These are phyloP conservation scores for Diabrotica virgifera DNA, from an alignment of 1,140 invertebrate species.

Conservation along the genomic window DNA sequence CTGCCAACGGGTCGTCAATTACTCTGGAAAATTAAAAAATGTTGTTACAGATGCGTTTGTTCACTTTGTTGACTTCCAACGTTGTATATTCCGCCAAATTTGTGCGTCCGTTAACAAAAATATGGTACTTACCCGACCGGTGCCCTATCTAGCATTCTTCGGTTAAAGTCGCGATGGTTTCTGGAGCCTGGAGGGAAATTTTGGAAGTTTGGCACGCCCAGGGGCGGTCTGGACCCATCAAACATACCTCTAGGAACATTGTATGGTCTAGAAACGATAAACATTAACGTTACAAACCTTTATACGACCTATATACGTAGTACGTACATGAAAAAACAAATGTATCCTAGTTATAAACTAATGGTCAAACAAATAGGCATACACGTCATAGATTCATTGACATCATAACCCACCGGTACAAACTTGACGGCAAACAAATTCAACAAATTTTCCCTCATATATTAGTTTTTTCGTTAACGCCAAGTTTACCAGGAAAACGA, in stretches of 20 bases:
- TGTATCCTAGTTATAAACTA: too few relatives aligned
- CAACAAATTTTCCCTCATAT: too few relatives aligned
- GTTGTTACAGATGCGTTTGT: background rate
- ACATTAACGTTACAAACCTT: too few relatives aligned
- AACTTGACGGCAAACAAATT: too few relatives aligned
- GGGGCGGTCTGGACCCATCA: conserved; percentile 39
- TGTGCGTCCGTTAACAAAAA: background rate
- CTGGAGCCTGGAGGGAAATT: conserved; percentile 39
- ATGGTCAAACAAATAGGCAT: too few relatives aligned
- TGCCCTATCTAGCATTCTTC: conserved; percentile 42
- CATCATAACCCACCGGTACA: too few relatives aligned
- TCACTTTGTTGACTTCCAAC: background rate
- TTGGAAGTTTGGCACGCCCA: conserved; percentile 31
- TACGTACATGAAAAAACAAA: too few relatives aligned
- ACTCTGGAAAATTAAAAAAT: conserved; percentile 50
- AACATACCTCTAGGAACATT: conserved; percentile 38
- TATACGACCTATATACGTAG: too few relatives aligned
- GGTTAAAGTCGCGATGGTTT: conserved; percentile 48
- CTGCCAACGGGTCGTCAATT: conserved; percentile 80
- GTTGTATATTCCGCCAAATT: background rate
- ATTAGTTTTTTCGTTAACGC: too few relatives aligned
- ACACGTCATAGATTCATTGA: too few relatives aligned
- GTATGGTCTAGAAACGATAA: conserved; percentile 31
- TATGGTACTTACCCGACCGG: conserved; percentile 39
- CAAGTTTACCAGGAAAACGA: too few relatives aligned